A percentile compares a stretch with the other conserved stretches of the same genome.
These are phyloP conservation scores for Halcyon chelicuti DNA, from an alignment of 2,797 vertebrate genomes.

Conservation along the genomic window DNA sequence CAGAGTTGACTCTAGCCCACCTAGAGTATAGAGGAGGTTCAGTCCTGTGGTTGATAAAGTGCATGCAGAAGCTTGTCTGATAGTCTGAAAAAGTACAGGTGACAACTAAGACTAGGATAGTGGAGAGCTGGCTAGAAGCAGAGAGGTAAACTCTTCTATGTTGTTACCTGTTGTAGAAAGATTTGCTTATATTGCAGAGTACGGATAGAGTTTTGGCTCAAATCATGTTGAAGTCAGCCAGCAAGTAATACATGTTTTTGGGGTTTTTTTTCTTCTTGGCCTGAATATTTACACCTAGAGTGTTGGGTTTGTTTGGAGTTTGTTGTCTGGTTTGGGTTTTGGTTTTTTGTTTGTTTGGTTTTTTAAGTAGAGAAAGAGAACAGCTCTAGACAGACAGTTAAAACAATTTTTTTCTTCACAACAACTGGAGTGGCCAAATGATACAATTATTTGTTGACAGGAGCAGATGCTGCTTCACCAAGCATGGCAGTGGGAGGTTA, in stretches of 20 bases:
- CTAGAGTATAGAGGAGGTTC: neutral
- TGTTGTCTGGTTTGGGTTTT: neutral
- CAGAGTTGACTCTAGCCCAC: neutral
- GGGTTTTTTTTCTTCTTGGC: neutral
- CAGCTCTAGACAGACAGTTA: neutral
- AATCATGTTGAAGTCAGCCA: neutral
- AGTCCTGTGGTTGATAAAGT: neutral
- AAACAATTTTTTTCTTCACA: neutral
- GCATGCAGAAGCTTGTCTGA: neutral
- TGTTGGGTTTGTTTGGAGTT: neutral
- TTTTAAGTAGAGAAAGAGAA: neutral
- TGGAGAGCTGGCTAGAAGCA: neutral
- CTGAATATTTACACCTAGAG: neutral
- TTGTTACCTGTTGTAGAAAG: neutral
- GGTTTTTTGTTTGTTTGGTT: neutral
- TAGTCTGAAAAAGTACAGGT: neutral
- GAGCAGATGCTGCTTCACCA: neutral
- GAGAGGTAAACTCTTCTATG: neutral
- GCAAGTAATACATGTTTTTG: accelerated
- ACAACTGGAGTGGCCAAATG: neutral
- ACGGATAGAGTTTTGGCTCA: neutral
- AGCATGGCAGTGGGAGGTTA: neutral
- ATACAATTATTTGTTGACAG: neutral
- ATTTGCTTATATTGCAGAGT: neutral
- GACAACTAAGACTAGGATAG: neutral